These are phyloP conservation scores for Knipowitschia caucasica DNA, from an alignment of 2,797 vertebrate species.

Conservation along the genomic window DNA sequence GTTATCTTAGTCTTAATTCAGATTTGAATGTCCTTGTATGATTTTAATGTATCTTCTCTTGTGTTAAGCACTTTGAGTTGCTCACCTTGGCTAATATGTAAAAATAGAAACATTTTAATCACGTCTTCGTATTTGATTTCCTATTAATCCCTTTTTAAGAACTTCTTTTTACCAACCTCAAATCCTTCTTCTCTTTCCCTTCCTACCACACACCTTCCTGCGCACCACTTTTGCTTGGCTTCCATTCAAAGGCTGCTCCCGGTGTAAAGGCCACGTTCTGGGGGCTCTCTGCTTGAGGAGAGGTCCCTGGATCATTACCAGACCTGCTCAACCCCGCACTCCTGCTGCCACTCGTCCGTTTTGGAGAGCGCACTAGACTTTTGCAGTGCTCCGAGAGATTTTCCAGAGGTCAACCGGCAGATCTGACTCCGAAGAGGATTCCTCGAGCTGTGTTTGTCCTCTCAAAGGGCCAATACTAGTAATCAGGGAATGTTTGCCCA, in stretches of 20 bases:
- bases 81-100: too few species aligned
- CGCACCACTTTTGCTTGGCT: background rate
- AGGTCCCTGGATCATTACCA: slow-evolving; percentile 3
- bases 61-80: too few species aligned
- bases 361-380: background rate
- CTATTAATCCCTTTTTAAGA: background rate
- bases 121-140: too few species aligned
- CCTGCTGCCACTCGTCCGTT: background rate
- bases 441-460: slow-evolving; percentile 45
- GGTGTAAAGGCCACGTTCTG: background rate
- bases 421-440: slow-evolving; percentile 1
- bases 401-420: slow-evolving; percentile 11
- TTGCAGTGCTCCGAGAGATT: slow-evolving; percentile 2
- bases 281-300: background rate
- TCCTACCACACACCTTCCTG: background rate
- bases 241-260: background rate
- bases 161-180: background rate
- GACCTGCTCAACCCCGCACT: background rate
- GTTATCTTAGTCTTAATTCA: too few species aligned
- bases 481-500: slow-evolving; percentile 41
- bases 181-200: background rate
- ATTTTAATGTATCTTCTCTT: too few species aligned
- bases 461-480: slow-evolving; percentile 37
- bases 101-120: too few species aligned
- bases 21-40: too few species aligned